Evolutionary conservation across 1,140 invertebrate species (phyloP).

Genomic region (Parapsyche elsis): DNA sequence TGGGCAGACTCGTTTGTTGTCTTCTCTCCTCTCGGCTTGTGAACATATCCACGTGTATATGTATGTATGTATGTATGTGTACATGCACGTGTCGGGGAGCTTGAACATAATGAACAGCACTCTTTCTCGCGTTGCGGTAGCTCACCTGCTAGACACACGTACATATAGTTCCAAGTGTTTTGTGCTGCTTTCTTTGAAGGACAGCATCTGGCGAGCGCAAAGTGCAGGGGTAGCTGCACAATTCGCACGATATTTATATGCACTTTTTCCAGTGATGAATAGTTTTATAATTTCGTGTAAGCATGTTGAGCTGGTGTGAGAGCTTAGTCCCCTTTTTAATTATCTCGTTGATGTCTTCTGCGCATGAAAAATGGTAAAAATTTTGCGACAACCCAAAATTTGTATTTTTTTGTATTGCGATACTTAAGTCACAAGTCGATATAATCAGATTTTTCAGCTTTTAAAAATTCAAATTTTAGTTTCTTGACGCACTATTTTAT

Average conservation of each 20-base stretch:
- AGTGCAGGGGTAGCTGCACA: background rate
- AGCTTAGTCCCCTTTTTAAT: too few species aligned
- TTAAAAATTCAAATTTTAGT: too few species aligned
- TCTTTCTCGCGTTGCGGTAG: slow-evolving; percentile 4
- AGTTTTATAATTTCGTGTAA: too few species aligned
- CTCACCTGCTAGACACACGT: background rate
- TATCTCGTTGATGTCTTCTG: too few species aligned
- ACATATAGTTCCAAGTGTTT: slow-evolving; percentile 34
- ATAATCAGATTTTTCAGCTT: too few species aligned
- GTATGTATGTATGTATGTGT: background rate
- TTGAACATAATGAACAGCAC: slow-evolving; percentile 40
- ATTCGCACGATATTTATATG: background rate
- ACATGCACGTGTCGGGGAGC: background rate
- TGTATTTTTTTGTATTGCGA: too few species aligned
- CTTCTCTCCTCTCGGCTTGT: background rate
- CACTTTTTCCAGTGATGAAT: background rate
- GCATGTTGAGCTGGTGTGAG: too few species aligned
- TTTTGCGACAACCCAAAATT: too few species aligned
- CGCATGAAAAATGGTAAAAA: too few species aligned
- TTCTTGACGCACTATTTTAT: too few species aligned
- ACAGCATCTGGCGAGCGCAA: background rate
- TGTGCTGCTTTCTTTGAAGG: slow-evolving; percentile 28
- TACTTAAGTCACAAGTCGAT: too few species aligned
- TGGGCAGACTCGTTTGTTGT: slow-evolving; percentile 31
- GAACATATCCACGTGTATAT: background rate